Evolutionary conservation across 2,888 invertebrate species (phyloP), one percentile per base, ranked within the genome.

Genomic region (Scaptomyza tumidula): DNA sequence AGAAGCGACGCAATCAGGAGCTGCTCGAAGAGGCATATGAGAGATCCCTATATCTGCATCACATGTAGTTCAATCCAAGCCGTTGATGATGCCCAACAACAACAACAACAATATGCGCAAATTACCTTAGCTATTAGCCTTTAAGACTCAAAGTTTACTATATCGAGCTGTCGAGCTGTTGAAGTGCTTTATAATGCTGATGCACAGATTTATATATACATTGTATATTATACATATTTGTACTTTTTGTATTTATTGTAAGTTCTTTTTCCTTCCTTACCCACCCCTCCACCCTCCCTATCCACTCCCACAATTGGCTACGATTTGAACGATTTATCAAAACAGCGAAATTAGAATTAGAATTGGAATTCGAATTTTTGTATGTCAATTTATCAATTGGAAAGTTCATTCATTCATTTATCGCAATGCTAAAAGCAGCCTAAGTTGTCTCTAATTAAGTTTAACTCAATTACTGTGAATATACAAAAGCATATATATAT

Each of bases 11-110:
- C 68, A 79, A 91, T 76, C 80, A 92, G 74, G 85, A 91, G 48
- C 70, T 93, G 86, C 79, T 91, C 11, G 92, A 92, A 19, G 92
- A 92, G 62, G 91, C 91, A n/a, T 91, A 90, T 55, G 92, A 92
- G 64, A 88, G 89, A 53, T 92, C 92, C 19, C 89, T 92, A 86
- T 90, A 89, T 49, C 60, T 91, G 49, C 86, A 90, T 31, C 90
- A 87, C 56, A 80, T 88, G 27, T 90, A 89, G 80, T 65, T 31
- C 45, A 13, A 19, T 43, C 9, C 56, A 13, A 19, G 45, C 9
- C 56, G 24, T 37, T 27, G 45, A 55, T 16, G 33, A 60, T 69
- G 79, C 72, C 80, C 65, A 37, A n/a, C 24, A 24, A 24, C 24
- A 24, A 24, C n/a, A 60, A 44, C 29, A 39, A 39, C 24, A 41